Evolutionary conservation across 2,888 invertebrate species (phyloP).

Genomic region (Myopa testacea): DNA sequence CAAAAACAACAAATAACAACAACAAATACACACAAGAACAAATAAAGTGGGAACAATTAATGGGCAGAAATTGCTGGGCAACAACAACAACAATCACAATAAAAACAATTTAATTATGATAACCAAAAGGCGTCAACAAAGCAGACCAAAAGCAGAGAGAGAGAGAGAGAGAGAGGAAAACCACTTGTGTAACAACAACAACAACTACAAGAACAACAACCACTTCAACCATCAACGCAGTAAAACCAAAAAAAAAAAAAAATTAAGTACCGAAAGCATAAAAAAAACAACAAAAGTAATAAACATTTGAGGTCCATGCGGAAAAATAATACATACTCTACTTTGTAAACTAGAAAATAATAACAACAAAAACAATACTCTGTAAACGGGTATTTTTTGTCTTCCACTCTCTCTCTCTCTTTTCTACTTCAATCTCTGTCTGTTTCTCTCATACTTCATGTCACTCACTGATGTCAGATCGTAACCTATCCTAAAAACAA

Average conservation of each 20-base stretch:
- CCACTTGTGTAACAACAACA: neutral
- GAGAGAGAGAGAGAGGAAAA: neutral
- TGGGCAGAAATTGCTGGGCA: too few species aligned
- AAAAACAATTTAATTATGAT: neutral
- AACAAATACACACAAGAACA: neutral
- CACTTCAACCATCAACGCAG: neutral
- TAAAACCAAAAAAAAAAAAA: neutral
- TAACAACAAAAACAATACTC: too few species aligned
- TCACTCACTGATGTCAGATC: too few species aligned
- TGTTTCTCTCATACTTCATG: too few species aligned
- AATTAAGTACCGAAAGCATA: neutral
- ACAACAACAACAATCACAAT: neutral
- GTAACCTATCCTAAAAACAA: too few species aligned
- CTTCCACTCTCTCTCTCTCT: too few species aligned
- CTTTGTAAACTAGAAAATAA: too few species aligned
- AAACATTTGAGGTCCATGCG: too few species aligned
- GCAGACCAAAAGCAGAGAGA: neutral
- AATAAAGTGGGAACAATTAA: neutral
- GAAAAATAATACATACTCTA: too few species aligned
- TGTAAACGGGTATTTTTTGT: too few species aligned
- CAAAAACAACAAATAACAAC: too few species aligned
- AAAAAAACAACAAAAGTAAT: neutral
- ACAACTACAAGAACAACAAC: neutral
- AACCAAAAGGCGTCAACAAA: neutral
- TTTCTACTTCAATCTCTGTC: too few species aligned